phyloP scores from a whole-genome alignment of 2,888 invertebrate species.

The Leucozona laternaria region DNA sequence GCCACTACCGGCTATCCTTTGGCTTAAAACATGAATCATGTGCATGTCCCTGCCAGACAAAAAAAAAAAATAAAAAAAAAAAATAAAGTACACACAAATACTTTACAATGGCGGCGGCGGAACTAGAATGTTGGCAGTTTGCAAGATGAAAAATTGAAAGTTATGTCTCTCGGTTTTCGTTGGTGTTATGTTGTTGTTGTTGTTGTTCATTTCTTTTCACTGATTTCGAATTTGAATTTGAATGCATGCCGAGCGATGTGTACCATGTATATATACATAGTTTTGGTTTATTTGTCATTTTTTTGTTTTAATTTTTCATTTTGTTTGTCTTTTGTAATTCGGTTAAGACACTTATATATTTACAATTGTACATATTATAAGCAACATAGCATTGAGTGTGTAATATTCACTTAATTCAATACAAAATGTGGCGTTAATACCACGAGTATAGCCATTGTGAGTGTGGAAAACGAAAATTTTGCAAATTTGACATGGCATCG shows the following conservation, averaged over 20 bases:
- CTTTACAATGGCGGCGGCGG: conserved; percentile 53
- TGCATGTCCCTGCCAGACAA: conserved; percentile 72
- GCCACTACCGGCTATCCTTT: conserved; percentile 74
- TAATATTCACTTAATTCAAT: conserved; percentile 56
- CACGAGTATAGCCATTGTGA: neutral
- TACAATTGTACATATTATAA: too few relatives aligned
- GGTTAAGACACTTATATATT: neutral
- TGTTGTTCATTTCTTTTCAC: conserved; percentile 44
- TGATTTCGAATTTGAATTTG: conserved; percentile 52
- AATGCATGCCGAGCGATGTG: conserved; percentile 61
- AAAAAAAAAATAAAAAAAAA: conserved; percentile 50
- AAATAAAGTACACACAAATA: conserved; percentile 42
- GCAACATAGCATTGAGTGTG: conserved; percentile 22
- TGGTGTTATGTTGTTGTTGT: neutral
- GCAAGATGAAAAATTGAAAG: conserved; percentile 73
- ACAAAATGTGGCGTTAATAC: conserved; percentile 49
- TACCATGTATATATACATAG: conserved; percentile 6
- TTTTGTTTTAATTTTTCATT: conserved; percentile 27
- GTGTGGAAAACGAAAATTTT: conserved; percentile 2
- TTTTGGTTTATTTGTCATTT: conserved; percentile 26
- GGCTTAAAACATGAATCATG: conserved; percentile 68
- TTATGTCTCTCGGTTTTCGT: conserved; percentile 60
- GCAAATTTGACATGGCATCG: conserved; percentile 48
- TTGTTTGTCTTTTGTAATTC: conserved; percentile 44
- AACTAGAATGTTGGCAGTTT: conserved; percentile 74